Conservation (phyloP, 1,140 invertebrate species). For the Phocides pigmalion region DNA sequence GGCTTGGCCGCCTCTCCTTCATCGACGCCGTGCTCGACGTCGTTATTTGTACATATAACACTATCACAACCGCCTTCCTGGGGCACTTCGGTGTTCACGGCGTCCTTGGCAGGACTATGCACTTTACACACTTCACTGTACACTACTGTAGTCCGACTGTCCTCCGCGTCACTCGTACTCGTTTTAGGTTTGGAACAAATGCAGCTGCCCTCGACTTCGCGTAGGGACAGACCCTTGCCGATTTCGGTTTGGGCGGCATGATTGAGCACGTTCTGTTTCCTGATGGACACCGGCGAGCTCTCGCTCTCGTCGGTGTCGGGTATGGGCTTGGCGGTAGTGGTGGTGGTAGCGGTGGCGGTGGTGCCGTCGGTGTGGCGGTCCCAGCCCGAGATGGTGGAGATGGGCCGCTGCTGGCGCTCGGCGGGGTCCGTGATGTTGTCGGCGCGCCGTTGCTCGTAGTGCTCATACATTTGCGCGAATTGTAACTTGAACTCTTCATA, state of each 20-base stretch:
- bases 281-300: slow-evolving; percentile 60
- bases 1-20: slow-evolving; percentile 48
- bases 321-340: slow-evolving; percentile 73
- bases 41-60: slow-evolving; percentile 62
- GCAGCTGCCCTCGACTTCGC: slow-evolving; percentile 73
- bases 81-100: slow-evolving; percentile 59
- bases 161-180: slow-evolving; percentile 54
- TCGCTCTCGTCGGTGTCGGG: slow-evolving; percentile 69
- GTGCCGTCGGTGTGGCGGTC: slow-evolving; percentile 86
- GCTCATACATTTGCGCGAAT: slow-evolving; percentile 98
- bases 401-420: slow-evolving; percentile 95
- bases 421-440: slow-evolving; percentile 97
- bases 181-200: slow-evolving; percentile 52
- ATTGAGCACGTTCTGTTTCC: slow-evolving; percentile 73
- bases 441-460: slow-evolving; percentile 96
- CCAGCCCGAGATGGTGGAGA: slow-evolving; percentile 98
- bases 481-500: slow-evolving; percentile 98
- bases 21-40: slow-evolving; percentile 80
- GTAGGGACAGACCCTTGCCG: slow-evolving; percentile 73
- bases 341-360: slow-evolving; percentile 68
- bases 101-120: slow-evolving; percentile 72
- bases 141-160: slow-evolving; percentile 74
- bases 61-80: slow-evolving; percentile 75
- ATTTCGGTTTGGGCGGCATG: slow-evolving; percentile 83
- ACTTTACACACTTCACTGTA: slow-evolving; percentile 82